Evolutionary conservation across 2,888 invertebrate genomes (phyloP).

Genomic region (Diachrysia chrysitis): DNA sequence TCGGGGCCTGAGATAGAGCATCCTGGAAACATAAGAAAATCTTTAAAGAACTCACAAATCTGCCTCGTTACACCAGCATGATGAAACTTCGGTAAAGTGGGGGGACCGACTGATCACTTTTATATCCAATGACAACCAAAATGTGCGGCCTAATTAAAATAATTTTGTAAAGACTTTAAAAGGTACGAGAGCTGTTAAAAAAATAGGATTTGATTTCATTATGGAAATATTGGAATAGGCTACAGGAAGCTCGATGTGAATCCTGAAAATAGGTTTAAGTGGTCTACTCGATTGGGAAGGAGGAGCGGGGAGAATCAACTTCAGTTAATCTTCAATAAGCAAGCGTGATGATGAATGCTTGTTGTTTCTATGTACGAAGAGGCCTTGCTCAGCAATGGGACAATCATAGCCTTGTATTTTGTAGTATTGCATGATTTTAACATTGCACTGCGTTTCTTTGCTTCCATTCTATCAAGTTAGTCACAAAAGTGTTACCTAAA

Average conservation of each 20-base stretch:
- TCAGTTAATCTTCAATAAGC: slow-evolving; percentile 2
- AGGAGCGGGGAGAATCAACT: not conserved
- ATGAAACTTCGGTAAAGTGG: slow-evolving; percentile 22
- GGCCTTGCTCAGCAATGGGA: not conserved
- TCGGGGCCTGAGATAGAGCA: slow-evolving; percentile 99
- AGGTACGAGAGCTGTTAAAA: not conserved
- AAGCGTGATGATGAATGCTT: not conserved
- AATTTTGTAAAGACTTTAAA: not conserved
- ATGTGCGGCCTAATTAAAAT: not conserved
- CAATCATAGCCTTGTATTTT: not conserved
- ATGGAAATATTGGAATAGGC: not conserved
- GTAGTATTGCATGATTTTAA: not conserved
- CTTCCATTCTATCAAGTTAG: not conserved
- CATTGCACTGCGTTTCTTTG: not conserved
- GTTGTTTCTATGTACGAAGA: not conserved
- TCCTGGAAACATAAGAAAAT: slow-evolving; percentile 94
- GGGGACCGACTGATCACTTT: not conserved
- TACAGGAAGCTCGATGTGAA: slow-evolving; percentile 1
- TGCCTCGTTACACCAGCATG: slow-evolving; percentile 75
- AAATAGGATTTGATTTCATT: not conserved
- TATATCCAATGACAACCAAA: not conserved
- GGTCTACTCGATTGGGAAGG: slow-evolving; percentile 1
- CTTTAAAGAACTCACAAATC: slow-evolving; percentile 91
- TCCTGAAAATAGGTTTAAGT: slow-evolving; percentile 1
- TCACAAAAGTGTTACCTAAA: slow-evolving; percentile 1